Evolutionary conservation across 2,113 vertebrate genomes (phyloP), one percentile per base, ranked within the genome.

Genomic region (Hydrochoerus hydrochaeris): DNA sequence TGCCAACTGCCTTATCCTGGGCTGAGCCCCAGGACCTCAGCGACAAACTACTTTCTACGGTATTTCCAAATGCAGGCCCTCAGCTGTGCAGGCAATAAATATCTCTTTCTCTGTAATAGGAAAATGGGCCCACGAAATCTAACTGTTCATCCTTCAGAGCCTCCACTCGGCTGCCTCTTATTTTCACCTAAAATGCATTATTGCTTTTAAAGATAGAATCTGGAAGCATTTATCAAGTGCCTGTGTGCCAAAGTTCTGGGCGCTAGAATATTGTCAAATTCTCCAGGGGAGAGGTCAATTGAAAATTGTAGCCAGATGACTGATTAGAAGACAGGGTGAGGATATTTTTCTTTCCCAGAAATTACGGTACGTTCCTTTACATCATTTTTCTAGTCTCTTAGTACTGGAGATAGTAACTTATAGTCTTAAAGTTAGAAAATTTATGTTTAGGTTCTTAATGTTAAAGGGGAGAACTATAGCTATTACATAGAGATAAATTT

Each of bases 301-400:
- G 97, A 95, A 81, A 35, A 92, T 90, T 90, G 60, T 65, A 96
- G 95, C 63, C 90, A 95, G 94, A 95, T 91, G 87, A 85, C 92
- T 97, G 94, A 91, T 97, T 97, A 77, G 92, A 71, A 82, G 60
- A 69, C 41, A 69, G 26, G 14, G 89, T 16, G 65, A 97, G 93
- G 94, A 60, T 87, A 90, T 96, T 96, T 95, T 93, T 98, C 93
- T 95, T 97, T 62, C 85, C 81, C 97, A 77, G 52, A 91, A 94
- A 89, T 49, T 84, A 6, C 41, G 84, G 89, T 73, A 75, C 93
- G 71, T 86, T 97, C 67, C 44, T 32, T 94, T 95, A 88, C 5
- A 92, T 1, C 86, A 84, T 94, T 97, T 98, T 97, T 89, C 92
- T 0, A 84, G 92, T 7, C 95, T 41, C 84, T 85, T 71, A n/a